Evolutionary conservation across 2,888 invertebrate species (phyloP), one percentile per base, ranked within the genome.

Genomic region (Dorcus hopei): DNA sequence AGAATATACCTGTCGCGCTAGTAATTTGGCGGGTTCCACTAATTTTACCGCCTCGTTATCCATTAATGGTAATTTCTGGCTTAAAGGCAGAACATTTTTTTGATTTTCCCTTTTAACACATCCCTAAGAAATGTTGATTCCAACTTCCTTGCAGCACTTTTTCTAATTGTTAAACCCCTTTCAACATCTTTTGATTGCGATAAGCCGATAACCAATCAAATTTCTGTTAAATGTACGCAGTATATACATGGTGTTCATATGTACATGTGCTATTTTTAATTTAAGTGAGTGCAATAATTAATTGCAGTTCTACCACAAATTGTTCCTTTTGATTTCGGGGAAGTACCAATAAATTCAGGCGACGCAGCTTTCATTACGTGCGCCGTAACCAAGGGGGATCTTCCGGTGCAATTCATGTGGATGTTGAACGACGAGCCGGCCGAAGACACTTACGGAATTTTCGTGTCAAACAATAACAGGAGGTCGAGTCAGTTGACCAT

Each of bases 371-470:
- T 87, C 72, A 82, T 86, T 72, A 83, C 82, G 49, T 90, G 90
- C 74, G 84, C 87, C 59, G 84, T 87, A 40, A 84, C 84, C 61
- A 87, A 88, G 77, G 90, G 91, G 61, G 91, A 92, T 79, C 80
- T 85, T 56, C 91, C 91, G 1, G 81, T 92, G 72, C 82, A 83
- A 58, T 86, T 91, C 51, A 80, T 82, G 19, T 92, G 91, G 91
- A 84, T 84, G 51, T 64, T 62, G n/a, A 56, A 58, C 26, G 50
- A 51, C 5, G 59, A 67, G 8, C 38, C 63, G 16, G 53, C 61
- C 6, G 56, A 57, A 33, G 75, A 72, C 49, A 68, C 76, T 59
- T 82, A 60, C 59, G 76, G 73, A 7, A 60, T 75, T 26, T 69
- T 71, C n/a, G 75, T 79, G 23, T 75, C 77, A 41, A 72, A 76